phyloP scores from a whole-genome alignment of 1,140 invertebrate species.

The Cydia strobilella region DNA sequence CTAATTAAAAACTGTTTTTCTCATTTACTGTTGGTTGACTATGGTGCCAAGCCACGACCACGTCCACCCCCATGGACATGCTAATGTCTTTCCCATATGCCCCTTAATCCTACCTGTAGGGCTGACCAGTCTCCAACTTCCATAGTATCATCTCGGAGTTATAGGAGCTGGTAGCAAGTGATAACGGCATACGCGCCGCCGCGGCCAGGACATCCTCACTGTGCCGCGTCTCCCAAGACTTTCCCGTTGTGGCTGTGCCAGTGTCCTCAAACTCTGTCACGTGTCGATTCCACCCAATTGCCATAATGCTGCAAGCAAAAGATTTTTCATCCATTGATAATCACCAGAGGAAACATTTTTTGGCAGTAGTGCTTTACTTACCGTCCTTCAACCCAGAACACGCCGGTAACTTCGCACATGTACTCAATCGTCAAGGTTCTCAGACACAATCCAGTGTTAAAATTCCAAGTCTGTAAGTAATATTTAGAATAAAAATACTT shows the following conservation, averaged over 20 bases:
- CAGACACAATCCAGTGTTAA: constrained; percentile 86
- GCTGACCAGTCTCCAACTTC: constrained; percentile 86
- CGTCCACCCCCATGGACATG: no score
- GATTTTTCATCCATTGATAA: not conserved
- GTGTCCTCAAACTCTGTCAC: constrained; percentile 86
- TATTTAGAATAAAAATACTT: not conserved
- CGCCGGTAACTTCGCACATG: constrained; percentile 81
- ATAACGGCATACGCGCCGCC: constrained; percentile 81
- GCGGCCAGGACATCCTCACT: constrained; percentile 86
- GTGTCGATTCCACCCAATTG: constrained; percentile 85
- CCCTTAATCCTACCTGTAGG: constrained; percentile 71
- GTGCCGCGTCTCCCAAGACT: constrained; percentile 85
- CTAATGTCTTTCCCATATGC: not conserved
- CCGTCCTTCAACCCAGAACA: constrained; percentile 82
- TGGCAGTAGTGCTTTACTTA: constrained; percentile 38
- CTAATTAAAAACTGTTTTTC: no score
- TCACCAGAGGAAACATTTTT: not conserved
- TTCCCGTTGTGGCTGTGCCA: constrained; percentile 77
- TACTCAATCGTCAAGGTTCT: constrained; percentile 82
- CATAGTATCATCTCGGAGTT: constrained; percentile 90
- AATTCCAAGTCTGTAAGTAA: constrained; percentile 87
- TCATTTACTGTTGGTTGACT: no score
- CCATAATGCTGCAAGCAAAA: constrained; percentile 81
- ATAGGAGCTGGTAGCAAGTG: constrained; percentile 85
- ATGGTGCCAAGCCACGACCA: no score